Evolutionary conservation across 2,113 vertebrate genomes (phyloP).

Genomic region (Apeltes quadracus): DNA sequence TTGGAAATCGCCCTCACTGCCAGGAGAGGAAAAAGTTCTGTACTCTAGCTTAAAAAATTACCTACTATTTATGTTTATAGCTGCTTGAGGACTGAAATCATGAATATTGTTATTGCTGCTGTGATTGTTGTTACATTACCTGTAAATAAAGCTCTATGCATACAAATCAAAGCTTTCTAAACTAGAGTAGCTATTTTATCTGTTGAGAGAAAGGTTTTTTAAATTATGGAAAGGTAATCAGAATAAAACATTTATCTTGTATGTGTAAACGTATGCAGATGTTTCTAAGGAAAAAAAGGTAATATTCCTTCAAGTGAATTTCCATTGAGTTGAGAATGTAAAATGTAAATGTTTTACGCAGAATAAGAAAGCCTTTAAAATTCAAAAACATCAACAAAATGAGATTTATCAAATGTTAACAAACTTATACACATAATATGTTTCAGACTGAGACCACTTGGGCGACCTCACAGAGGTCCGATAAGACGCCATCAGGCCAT

Average conservation of each 20-base stretch:
- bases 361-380: background rate
- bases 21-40: background rate
- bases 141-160: background rate
- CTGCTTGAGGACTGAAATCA: background rate
- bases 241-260: background rate
- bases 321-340: background rate
- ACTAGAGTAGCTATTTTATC: background rate
- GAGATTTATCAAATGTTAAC: background rate
- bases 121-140: background rate
- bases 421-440: background rate
- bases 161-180: background rate
- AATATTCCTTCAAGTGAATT: background rate
- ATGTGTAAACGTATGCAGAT: background rate
- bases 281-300: background rate
- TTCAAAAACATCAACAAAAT: background rate
- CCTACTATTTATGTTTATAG: background rate
- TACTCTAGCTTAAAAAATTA: background rate
- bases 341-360: background rate
- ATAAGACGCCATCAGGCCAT: background rate
- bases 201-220: background rate
- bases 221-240: background rate
- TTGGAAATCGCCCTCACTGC: background rate
- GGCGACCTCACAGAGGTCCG: background rate
- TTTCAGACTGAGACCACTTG: background rate
- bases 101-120: background rate